phyloP scores from a whole-genome alignment of 1,140 invertebrate species.

The Atta texana region DNA sequence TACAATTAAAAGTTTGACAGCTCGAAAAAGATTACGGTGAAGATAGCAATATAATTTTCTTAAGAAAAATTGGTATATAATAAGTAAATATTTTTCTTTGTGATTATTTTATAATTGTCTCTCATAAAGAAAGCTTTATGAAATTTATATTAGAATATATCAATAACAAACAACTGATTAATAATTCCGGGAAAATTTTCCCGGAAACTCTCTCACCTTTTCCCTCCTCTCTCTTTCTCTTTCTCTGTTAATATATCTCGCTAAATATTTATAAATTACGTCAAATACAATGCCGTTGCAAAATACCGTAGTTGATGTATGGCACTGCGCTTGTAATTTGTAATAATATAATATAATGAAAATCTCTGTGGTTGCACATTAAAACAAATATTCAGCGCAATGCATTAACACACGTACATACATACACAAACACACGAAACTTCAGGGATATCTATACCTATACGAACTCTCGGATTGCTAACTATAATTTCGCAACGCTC shows the following conservation, averaged over 20 bases:
- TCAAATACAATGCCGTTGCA: neutral
- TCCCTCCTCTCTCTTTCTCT: neutral
- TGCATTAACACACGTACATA: neutral
- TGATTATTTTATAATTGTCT: neutral
- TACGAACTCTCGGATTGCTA: neutral
- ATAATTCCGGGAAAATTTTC: conserved; percentile 14
- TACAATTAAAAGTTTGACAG: neutral
- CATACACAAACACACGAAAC: no score
- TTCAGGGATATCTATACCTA: neutral
- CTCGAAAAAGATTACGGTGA: neutral
- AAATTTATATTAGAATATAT: neutral
- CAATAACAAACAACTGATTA: neutral
- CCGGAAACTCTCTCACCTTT: no score
- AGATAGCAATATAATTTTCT: neutral
- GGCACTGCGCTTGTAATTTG: neutral
- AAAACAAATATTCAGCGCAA: neutral
- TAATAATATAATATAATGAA: neutral
- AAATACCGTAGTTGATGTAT: neutral
- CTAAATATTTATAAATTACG: conserved; percentile 17
- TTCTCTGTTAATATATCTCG: neutral
- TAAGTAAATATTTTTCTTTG: neutral
- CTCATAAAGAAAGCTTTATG: neutral
- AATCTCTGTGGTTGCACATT: neutral
- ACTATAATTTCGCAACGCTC: conserved; percentile 29
- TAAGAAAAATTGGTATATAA: neutral